Base-by-base conservation (phyloP, 2,888 invertebrate genomes). In the Volucella inanis region DNA sequence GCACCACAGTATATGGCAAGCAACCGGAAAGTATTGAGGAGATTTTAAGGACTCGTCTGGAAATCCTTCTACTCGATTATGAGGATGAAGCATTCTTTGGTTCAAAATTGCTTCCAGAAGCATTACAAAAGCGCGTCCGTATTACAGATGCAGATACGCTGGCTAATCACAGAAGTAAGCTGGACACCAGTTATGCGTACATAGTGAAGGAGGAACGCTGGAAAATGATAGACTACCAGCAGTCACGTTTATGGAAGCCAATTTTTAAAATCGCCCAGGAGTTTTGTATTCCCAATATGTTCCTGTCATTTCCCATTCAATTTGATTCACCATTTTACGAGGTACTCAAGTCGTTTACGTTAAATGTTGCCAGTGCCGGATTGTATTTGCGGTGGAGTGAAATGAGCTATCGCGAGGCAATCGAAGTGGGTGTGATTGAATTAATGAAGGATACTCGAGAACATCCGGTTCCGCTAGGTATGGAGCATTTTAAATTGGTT, bases 271-370 rank as follows among this genome's bases (percentile, higher is more conserved):
- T 88, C n/a, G 88, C 82, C 11, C 59, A 68, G 1, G 15, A 87
- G 2, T 67, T 88, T 2, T 88, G 88, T 49, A 71, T 90, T 64
- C 65, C 90, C 70, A 88, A 87, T 84, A 65, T 88, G 22, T 88
- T 88, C 38, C 59, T 90, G 57, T 88, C 88, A 12, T 89, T 88
- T 75, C 91, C 91, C 0, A 88, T 90, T 72, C 90, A 90, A 68
- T 88, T 88, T 64, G 90, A 91, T 71, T 90, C 90, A 0, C 88
- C 89, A 0, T 74, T 91, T 57, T 90, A 87, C 49, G 62, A 87
- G 47, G 81, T 82, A 0, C 57, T 89, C 3, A 87, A 79, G 45
- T 15, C 31, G 0, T 88, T 88, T n/a, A 87, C 88, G 3, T 54
- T 87, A 49, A 67, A 41, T 8, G 65, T 50, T 0, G 64, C 72